Conservation (phyloP, 2,797 vertebrate species). For the Stomatorhinus walkeri region DNA sequence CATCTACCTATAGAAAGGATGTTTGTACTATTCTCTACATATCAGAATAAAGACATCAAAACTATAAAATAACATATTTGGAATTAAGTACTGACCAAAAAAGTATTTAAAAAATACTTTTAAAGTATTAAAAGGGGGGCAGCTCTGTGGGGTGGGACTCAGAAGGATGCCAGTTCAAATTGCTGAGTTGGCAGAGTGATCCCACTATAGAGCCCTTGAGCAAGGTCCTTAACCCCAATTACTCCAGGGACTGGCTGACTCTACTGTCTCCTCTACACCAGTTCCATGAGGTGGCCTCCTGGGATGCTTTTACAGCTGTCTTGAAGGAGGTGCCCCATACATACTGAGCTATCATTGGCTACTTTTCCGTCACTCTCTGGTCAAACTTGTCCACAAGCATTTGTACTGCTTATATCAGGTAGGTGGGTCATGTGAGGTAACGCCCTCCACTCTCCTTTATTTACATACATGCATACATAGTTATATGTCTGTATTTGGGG, state of each 20-base stretch:
- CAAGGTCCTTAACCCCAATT: background rate
- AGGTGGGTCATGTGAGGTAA: background rate
- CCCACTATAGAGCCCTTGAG: background rate
- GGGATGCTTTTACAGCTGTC: background rate
- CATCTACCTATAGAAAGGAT: background rate
- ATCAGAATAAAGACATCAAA: background rate
- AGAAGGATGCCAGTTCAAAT: background rate
- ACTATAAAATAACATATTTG: background rate
- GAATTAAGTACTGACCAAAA: background rate
- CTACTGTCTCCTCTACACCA: background rate
- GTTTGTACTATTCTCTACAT: background rate
- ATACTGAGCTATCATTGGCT: background rate
- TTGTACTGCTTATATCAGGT: background rate
- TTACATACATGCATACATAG: background rate
- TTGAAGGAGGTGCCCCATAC: background rate
- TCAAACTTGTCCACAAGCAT: background rate
- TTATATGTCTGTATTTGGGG: background rate
- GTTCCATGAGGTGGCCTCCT: background rate
- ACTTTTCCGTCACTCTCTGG: background rate
- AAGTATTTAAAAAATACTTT: background rate
- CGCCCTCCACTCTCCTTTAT: background rate
- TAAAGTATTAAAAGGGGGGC: too few species aligned
- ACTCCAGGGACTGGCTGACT: background rate
- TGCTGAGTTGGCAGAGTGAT: background rate
- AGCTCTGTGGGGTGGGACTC: background rate